Base-by-base conservation (phyloP, 2,113 vertebrate genomes). In the Puntigrus tetrazona region DNA sequence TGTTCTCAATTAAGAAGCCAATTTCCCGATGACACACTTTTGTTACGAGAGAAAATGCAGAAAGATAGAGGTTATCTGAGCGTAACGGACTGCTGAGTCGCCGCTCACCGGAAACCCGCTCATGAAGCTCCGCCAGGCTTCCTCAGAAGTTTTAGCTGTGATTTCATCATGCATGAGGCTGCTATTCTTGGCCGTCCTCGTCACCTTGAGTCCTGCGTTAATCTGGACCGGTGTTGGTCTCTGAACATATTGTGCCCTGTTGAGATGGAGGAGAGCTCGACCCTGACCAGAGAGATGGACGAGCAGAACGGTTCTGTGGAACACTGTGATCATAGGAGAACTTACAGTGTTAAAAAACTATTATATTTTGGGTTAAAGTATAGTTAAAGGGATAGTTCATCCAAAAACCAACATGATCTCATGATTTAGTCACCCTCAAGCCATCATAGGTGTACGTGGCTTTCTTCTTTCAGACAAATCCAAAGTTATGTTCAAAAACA, bases 171-270 rank as follows among this genome's bases (percentile, higher is more conserved):
- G 67, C 14, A 31, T 75, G 45, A 50, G 20, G 59, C 10, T 38
- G 69, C 55, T 86, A 82, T 82, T 82, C 63, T 57, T 69, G 61
- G 61, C n/a, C 38, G 45, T 22, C 29, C 45, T 69, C 45, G 36
- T 57, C 59, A 78, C 79, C 80, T 82, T 77, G 70, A 41, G 14
- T 65, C 78, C 74, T 61, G 27, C n/a, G 3, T 43, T 36, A 76
- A 69, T 76, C 45, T 76, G 45, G 65, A 50, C 50, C 70, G 6
- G 3, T 34, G 22, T 34, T 45, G 36, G 55, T 82, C 79, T 86
- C 70, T 57, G 27, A 70, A 86, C n/a, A 65, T 67, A 77, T 77
- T 34, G 55, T 52, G 38, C 29, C 29, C 38, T 31, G 69, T 45
- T 85, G 67, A 81, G 72, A 69, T 9, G 50, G 67, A 36, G 52